Conservation (phyloP, 2,797 vertebrate species). For the Oreochromis grahami region DNA sequence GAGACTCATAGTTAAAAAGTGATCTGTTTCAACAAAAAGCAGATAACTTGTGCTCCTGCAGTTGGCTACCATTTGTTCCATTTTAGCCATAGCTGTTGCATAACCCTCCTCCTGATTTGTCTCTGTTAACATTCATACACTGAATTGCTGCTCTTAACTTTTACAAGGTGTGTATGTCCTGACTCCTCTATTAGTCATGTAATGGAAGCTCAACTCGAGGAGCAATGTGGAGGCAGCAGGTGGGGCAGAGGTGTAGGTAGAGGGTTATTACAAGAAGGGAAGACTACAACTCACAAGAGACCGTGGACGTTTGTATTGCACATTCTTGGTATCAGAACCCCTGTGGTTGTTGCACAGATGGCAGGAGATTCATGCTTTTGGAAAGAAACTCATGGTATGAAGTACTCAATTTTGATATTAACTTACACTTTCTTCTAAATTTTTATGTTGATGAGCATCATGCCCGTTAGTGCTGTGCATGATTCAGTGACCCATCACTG, state of each 20-base stretch:
- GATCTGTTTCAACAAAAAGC: neutral
- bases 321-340: neutral
- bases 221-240: neutral
- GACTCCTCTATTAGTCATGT: neutral
- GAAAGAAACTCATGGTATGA: neutral
- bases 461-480: constrained; percentile 1
- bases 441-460: constrained; percentile 16
- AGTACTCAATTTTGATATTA: neutral
- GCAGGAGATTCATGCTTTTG: neutral
- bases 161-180: neutral
- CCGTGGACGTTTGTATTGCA: neutral
- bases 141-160: neutral
- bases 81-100: neutral
- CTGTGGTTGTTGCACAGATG: neutral
- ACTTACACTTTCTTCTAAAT: neutral
- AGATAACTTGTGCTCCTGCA: neutral
- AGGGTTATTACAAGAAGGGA: neutral
- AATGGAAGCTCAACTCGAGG: neutral
- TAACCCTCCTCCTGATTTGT: neutral
- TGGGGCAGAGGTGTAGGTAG: neutral
- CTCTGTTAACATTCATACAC: neutral
- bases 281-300: neutral
- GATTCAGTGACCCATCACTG: constrained; percentile 10
- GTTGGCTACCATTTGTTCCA: neutral
- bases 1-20: neutral